phyloP scores from a whole-genome alignment of 2,113 vertebrate genomes.

The Neotragus pygmaeus region DNA sequence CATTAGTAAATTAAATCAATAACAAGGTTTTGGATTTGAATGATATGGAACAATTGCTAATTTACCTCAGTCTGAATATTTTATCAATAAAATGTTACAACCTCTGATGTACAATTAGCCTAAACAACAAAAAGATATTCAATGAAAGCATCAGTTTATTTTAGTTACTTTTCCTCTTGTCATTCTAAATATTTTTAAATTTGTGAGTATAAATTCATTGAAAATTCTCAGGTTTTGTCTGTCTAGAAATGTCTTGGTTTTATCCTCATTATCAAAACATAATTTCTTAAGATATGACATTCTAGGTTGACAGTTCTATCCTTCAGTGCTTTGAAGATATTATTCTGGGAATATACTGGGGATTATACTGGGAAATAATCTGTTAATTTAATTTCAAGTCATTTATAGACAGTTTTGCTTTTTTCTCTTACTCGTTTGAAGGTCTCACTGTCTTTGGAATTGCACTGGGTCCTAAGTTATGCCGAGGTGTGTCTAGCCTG shows the following conservation, averaged over 20 bases:
- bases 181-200: background rate
- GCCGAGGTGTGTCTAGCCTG: background rate
- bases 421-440: background rate
- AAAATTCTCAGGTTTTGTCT: background rate
- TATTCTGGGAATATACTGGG: background rate
- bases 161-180: background rate
- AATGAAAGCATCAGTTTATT: background rate
- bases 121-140: background rate
- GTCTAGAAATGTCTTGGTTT: background rate
- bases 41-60: background rate
- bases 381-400: background rate
- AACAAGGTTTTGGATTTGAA: background rate
- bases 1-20: background rate
- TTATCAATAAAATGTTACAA: background rate
- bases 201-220: background rate
- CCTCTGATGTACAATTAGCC: background rate
- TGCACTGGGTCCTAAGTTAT: background rate
- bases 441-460: background rate
- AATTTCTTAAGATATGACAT: background rate
- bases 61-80: background rate
- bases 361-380: background rate
- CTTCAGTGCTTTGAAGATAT: background rate
- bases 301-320: background rate
- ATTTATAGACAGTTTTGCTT: background rate
- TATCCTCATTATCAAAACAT: background rate